phyloP scores from a whole-genome alignment of 2,113 vertebrate genomes.

The Anoplopoma fimbria region DNA sequence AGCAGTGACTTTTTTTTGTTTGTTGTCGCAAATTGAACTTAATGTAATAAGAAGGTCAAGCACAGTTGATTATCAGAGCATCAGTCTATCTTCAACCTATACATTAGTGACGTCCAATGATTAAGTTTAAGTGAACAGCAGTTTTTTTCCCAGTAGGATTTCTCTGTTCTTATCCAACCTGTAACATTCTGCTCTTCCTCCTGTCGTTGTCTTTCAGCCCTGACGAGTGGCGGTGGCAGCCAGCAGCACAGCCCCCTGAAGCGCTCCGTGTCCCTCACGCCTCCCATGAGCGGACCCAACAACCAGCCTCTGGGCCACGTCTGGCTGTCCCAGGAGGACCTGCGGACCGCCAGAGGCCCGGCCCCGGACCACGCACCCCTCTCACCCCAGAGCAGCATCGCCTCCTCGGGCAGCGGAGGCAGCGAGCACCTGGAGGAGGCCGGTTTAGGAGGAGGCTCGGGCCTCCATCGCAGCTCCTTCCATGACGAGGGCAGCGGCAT shows the following conservation, averaged over 20 bases:
- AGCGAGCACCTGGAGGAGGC: conserved; percentile 98
- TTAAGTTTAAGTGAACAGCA: neutral
- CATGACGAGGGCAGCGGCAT: conserved; percentile 98
- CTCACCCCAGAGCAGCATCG: conserved; percentile 99
- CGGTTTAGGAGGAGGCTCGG: conserved; percentile 74
- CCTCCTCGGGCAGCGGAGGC: conserved; percentile 98
- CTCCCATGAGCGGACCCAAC: conserved; percentile 96
- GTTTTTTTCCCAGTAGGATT: neutral
- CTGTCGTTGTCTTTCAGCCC: conserved; percentile 87
- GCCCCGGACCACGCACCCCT: conserved; percentile 96
- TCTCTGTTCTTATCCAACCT: neutral
- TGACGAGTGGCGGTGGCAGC: conserved; percentile 83
- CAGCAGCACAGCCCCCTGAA: conserved; percentile 98
- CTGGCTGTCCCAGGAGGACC: conserved; percentile 99
- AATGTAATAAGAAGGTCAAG: no score
- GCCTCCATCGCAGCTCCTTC: conserved; percentile 93
- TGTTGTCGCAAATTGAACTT: no score
- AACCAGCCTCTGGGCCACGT: conserved; percentile 94
- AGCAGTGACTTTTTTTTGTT: no score
- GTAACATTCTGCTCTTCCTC: conserved; percentile 39
- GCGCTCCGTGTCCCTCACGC: conserved; percentile 98
- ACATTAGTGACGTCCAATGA: no score
- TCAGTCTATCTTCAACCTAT: neutral
- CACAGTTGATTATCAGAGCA: neutral
- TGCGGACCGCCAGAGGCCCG: conserved; percentile 89